A percentile compares a stretch with the other conserved stretches of the same genome.
Conservation (phyloP, 1,140 invertebrate genomes). For the Thalassaphorura encarpata region DNA sequence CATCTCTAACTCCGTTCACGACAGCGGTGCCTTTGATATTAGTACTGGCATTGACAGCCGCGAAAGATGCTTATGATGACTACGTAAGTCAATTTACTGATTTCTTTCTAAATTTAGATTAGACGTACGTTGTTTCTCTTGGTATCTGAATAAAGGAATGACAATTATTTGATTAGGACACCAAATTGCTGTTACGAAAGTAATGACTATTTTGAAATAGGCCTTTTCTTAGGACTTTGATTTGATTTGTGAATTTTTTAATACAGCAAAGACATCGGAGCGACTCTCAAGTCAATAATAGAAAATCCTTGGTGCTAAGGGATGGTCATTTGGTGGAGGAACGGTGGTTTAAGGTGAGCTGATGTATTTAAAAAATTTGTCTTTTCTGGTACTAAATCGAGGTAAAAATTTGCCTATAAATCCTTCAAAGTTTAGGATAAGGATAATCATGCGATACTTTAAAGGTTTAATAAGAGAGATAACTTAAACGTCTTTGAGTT, state of each 20-base stretch:
- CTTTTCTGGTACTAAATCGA: background rate
- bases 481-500: no score
- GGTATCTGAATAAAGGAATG: no score
- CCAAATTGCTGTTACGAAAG: no score
- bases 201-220: no score
- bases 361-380: background rate
- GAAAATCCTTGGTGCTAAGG: constrained; percentile 73
- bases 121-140: background rate
- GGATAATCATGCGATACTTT: no score
- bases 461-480: no score
- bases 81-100: constrained; percentile 79
- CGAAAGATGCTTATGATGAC: constrained; percentile 99
- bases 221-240: background rate
- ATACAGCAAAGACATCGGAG: constrained; percentile 89
- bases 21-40: constrained; percentile 94
- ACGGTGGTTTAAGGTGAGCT: constrained; percentile 66
- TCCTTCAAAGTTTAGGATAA: no score
- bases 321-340: constrained; percentile 80
- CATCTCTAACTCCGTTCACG: constrained; percentile 91
- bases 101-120: background rate
- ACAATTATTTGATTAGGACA: no score
- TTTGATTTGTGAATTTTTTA: constrained; percentile 10
- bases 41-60: constrained; percentile 85
- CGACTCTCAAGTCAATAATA: constrained; percentile 91
- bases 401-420: background rate